Conservation (phyloP, 2,113 vertebrate species). For the Otis tarda region DNA sequence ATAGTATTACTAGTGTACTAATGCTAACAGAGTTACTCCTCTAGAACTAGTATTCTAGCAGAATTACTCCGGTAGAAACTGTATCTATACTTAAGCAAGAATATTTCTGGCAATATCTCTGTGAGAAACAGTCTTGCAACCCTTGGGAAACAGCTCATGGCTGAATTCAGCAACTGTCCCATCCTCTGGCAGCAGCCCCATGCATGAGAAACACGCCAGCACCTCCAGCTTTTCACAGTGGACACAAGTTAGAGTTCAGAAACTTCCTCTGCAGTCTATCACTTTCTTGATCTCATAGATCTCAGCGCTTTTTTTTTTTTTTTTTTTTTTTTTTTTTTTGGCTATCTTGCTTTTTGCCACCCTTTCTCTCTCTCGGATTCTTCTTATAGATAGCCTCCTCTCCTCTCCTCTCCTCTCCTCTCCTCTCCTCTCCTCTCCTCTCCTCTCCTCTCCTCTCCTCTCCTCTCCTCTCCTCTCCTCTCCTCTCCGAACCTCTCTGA, state of each 20-base stretch:
- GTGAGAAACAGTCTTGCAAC: background rate
- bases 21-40: background rate
- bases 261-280: background rate
- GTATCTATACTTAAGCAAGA: background rate
- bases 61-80: background rate
- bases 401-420: background rate
- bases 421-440: background rate
- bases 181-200: background rate
- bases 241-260: background rate
- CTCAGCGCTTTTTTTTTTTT: background rate
- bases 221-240: background rate
- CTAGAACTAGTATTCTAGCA: background rate
- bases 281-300: background rate
- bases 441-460: background rate
- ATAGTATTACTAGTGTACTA: background rate
- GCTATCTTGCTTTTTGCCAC: background rate
- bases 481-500: too few species aligned
- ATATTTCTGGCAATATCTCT: background rate
- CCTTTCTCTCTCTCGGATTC: background rate
- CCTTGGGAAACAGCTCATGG: background rate
- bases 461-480: too few species aligned
- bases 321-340: background rate
- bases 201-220: fast-evolving
- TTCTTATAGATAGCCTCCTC: background rate
- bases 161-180: background rate